A percentile compares a stretch with the other conserved stretches of the same genome.
Conservation (phyloP, 1,140 invertebrate genomes). For the Bombus balteatus region DNA sequence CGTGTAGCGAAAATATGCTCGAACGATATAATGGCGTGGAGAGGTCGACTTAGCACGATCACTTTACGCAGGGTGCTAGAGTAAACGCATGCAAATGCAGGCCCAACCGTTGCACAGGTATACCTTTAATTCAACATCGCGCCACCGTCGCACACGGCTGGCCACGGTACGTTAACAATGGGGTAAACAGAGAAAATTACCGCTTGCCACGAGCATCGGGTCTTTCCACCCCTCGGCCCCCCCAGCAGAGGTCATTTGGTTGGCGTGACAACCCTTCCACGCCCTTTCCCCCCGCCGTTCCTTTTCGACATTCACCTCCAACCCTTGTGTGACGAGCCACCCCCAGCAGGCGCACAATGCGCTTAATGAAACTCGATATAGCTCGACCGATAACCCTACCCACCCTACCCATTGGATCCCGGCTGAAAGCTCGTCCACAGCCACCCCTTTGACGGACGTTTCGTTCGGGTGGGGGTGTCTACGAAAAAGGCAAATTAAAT, state of each 20-base stretch:
- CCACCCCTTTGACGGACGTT: conserved; percentile 66
- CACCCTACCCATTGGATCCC: conserved; percentile 1
- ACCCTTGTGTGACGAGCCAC: conserved; percentile 56
- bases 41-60: conserved; percentile 9
- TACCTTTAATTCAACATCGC: conserved; percentile 30
- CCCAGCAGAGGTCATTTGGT: conserved; percentile 65
- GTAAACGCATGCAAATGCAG: background rate
- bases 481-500: conserved; percentile 71
- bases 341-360: conserved; percentile 64
- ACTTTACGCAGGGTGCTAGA: background rate
- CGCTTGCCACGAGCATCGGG: conserved; percentile 57
- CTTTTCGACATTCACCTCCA: conserved; percentile 45
- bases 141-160: conserved; percentile 11
- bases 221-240: background rate
- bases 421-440: conserved; percentile 41
- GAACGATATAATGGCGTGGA: background rate
- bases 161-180: conserved; percentile 58
- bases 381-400: conserved; percentile 59
- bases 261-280: conserved; percentile 59
- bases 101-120: conserved; percentile 8
- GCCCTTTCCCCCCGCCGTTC: conserved; percentile 22
- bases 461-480: conserved; percentile 43
- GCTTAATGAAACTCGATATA: conserved; percentile 75
- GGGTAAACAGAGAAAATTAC: conserved; percentile 72
- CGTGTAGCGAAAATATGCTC: background rate